Evolutionary conservation across 2,113 vertebrate species (phyloP).

Genomic region (Tychaedon coryphoeus): DNA sequence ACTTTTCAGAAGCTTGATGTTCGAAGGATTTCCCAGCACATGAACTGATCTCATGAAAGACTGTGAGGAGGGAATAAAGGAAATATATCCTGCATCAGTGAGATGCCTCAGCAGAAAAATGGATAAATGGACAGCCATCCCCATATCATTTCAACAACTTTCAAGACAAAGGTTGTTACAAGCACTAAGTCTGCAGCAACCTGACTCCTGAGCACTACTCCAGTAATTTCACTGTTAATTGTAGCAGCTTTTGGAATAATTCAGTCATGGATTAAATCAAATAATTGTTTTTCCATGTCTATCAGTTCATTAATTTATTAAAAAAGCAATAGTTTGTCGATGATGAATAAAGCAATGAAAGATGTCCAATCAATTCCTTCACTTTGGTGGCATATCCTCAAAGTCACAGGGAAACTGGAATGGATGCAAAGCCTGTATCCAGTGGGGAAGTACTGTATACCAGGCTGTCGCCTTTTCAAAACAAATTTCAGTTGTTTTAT

Average conservation of each 20-base stretch:
- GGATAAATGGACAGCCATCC: background rate
- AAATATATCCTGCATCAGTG: background rate
- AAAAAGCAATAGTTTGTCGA: background rate
- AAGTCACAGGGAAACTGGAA: background rate
- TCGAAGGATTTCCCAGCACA: accelerated
- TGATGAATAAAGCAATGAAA: background rate
- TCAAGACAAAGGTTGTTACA: background rate
- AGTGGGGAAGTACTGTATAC: background rate
- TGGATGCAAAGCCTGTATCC: background rate
- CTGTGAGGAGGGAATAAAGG: background rate
- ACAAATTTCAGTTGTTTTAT: background rate
- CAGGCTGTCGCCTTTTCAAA: background rate
- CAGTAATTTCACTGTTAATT: background rate
- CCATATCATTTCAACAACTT: background rate
- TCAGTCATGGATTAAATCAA: background rate
- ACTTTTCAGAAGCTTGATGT: background rate
- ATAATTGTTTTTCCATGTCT: background rate
- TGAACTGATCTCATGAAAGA: background rate
- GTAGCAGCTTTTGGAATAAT: background rate
- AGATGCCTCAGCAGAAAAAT: background rate
- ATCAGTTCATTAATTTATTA: background rate
- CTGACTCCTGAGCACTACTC: background rate
- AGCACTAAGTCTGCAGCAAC: background rate
- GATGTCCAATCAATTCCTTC: background rate
- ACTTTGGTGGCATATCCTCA: background rate